These are phyloP conservation scores for Solea solea DNA, from an alignment of 2,113 vertebrate species.

Conservation along the genomic window DNA sequence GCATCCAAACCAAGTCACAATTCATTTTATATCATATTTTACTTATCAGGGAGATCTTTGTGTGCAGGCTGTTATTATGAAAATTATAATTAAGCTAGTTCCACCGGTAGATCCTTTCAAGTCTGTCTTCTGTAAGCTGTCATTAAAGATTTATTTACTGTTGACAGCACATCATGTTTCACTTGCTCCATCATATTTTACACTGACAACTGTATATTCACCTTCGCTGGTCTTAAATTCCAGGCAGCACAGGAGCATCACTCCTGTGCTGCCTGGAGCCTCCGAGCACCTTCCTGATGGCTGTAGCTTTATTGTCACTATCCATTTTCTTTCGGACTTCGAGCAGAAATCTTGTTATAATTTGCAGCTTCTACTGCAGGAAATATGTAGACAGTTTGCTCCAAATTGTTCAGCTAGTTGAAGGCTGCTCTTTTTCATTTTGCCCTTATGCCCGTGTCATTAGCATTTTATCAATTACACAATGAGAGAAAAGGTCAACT, in stretches of 20 bases:
- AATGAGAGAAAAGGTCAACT: constrained; percentile 54
- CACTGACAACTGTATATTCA: constrained; percentile 50
- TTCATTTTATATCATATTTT: constrained; percentile 1
- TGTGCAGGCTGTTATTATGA: background rate
- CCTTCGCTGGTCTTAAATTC: constrained; percentile 39
- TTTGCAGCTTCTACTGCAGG: constrained; percentile 19
- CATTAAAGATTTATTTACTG: constrained; percentile 47
- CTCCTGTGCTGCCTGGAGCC: constrained; percentile 36
- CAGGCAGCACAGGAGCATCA: too few relatives aligned
- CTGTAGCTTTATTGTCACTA: constrained; percentile 54
- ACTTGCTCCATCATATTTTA: constrained; percentile 34
- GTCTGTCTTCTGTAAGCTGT: constrained; percentile 17
- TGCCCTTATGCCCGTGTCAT: constrained; percentile 32
- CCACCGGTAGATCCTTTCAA: background rate
- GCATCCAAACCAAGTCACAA: background rate
- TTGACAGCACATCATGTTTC: constrained; percentile 45
- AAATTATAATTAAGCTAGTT: constrained; percentile 7
- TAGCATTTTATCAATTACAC: constrained; percentile 60
- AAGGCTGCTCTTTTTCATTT: constrained; percentile 41
- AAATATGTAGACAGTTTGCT: constrained; percentile 14
- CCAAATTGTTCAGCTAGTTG: constrained; percentile 8
- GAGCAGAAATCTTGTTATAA: constrained; percentile 8
- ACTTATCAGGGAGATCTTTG: background rate
- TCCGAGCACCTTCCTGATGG: constrained; percentile 37
- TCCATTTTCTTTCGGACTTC: constrained; percentile 48